Evolutionary conservation across 2,113 vertebrate species (phyloP).

Genomic region (Terrapene triunguis): DNA sequence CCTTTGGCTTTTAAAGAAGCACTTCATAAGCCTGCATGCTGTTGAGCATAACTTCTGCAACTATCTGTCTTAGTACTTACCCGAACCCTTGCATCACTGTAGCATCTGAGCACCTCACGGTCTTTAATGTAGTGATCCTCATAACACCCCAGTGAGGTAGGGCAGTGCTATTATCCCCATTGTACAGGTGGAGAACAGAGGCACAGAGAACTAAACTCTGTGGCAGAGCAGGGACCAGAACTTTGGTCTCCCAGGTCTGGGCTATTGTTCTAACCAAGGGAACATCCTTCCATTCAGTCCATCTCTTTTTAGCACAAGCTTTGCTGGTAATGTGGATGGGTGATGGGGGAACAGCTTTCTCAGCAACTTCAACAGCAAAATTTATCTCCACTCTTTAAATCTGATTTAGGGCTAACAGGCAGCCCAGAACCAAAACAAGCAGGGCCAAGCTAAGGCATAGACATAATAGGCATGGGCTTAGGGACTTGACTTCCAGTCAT

Average conservation of each 20-base stretch:
- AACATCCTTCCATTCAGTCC: not conserved
- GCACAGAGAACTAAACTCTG: not conserved
- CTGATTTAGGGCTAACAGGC: not conserved
- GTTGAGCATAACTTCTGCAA: no score
- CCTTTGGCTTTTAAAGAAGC: not conserved
- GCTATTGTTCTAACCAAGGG: not conserved
- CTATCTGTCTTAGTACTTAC: no score
- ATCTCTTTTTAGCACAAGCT: not conserved
- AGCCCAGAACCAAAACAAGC: accelerated
- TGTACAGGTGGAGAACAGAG: not conserved
- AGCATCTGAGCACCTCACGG: not conserved
- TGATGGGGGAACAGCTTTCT: not conserved
- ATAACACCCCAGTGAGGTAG: not conserved
- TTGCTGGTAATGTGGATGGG: accelerated
- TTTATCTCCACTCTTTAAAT: accelerated
- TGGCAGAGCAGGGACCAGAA: not conserved
- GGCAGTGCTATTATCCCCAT: not conserved
- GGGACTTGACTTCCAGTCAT: not conserved
- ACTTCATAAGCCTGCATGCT: no score
- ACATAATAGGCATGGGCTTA: accelerated
- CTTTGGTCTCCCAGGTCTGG: accelerated
- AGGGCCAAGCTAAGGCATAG: not conserved
- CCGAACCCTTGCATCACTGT: no score
- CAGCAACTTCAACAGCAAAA: not conserved
- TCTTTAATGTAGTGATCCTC: not conserved